phyloP scores from a whole-genome alignment of 2,888 invertebrate species.

The Zygaena filipendulae region DNA sequence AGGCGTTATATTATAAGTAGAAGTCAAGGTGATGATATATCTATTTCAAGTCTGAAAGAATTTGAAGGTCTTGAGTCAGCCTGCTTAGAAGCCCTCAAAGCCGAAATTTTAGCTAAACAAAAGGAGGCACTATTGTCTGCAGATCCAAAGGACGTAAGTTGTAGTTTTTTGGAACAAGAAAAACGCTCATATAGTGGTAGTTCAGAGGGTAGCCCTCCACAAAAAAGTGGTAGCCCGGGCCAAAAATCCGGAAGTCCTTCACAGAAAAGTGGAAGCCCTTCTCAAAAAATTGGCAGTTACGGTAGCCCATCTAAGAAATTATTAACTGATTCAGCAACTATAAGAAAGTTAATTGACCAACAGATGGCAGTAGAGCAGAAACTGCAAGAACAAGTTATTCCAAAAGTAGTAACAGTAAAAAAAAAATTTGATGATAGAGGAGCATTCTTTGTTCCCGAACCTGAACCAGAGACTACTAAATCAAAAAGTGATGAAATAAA shows the following conservation, averaged over 20 bases:
- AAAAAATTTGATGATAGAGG: slow-evolving; percentile 59
- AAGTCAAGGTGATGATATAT: slow-evolving; percentile 87
- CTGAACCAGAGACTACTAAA: slow-evolving; percentile 29
- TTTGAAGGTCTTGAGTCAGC: slow-evolving; percentile 93
- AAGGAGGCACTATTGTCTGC: slow-evolving; percentile 82
- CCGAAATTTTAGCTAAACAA: slow-evolving; percentile 85
- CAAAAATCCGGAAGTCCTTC: slow-evolving; percentile 57
- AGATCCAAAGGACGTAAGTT: slow-evolving; percentile 62
- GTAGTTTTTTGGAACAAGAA: slow-evolving; percentile 59
- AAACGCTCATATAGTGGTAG: slow-evolving; percentile 67
- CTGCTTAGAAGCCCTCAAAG: slow-evolving; percentile 83
- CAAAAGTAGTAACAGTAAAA: slow-evolving; percentile 56
- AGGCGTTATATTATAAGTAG: slow-evolving; percentile 75
- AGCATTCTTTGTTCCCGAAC: slow-evolving; percentile 55
- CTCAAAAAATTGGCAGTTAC: slow-evolving; percentile 51
- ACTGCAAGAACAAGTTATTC: slow-evolving; percentile 39
- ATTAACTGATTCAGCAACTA: slow-evolving; percentile 55
- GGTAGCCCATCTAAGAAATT: slow-evolving; percentile 57
- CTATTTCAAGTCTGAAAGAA: slow-evolving; percentile 88
- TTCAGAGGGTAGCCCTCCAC: slow-evolving; percentile 61
- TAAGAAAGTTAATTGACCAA: slow-evolving; percentile 58
- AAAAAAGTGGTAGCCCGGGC: slow-evolving; percentile 37
- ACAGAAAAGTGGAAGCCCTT: slow-evolving; percentile 59
- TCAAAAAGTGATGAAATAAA: slow-evolving; percentile 29
- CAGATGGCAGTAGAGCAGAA: slow-evolving; percentile 57